Percentiles rank a stretch among this genome's conserved stretches.
Evolutionary conservation across 2,888 invertebrate species (phyloP).

Genomic region (Hypercompe scribonia): DNA sequence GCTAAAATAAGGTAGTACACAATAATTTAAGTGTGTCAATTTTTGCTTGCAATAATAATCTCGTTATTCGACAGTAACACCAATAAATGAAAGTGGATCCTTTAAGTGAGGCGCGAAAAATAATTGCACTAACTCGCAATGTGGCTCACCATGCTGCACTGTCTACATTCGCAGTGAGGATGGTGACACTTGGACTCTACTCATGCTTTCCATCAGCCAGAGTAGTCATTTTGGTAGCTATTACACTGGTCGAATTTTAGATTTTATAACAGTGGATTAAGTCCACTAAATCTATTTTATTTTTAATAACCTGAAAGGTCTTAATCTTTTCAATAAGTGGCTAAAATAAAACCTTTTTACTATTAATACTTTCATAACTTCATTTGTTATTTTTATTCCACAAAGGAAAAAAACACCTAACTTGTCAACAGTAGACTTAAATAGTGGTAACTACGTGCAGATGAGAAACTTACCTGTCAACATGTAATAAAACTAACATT

Average conservation of each 20-base stretch:
- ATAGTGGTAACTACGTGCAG: neutral
- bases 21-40: neutral
- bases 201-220: too few relatives aligned
- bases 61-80: neutral
- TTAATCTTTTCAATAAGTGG: neutral
- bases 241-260: neutral
- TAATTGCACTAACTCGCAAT: too few relatives aligned
- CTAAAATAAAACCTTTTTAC: neutral
- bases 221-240: too few relatives aligned
- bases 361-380: neutral
- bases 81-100: too few relatives aligned
- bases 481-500: too few relatives aligned
- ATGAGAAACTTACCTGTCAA: neutral
- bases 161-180: too few relatives aligned
- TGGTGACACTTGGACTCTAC: too few relatives aligned
- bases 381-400: neutral
- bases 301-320: neutral
- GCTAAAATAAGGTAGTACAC: conserved; percentile 25
- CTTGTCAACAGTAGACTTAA: neutral
- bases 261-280: neutral
- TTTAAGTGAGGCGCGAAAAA: too few relatives aligned
- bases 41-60: neutral
- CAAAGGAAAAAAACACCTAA: neutral
- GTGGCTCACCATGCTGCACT: too few relatives aligned
- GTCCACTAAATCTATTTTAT: neutral